A percentile compares a stretch with the other conserved stretches of the same genome.
These are phyloP conservation scores for Scaptomyza cyrtandrae DNA, from an alignment of 2,888 invertebrate species.

Conservation along the genomic window DNA sequence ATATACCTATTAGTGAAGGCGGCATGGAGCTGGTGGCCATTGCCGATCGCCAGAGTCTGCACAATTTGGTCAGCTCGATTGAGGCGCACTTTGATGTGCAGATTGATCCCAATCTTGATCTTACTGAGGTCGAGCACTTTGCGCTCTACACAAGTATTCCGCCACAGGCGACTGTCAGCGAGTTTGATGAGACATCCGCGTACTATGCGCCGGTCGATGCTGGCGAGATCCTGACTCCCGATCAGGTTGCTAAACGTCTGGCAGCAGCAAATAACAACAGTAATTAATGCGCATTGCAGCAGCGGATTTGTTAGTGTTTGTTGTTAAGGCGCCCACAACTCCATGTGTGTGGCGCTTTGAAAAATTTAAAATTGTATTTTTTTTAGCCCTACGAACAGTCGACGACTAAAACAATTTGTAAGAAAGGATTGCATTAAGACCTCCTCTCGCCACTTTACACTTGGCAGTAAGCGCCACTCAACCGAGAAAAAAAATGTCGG, in stretches of 20 bases:
- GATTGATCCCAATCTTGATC: slow-evolving; percentile 87
- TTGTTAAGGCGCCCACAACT: background rate
- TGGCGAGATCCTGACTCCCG: slow-evolving; percentile 87
- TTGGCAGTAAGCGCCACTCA: slow-evolving; percentile 32
- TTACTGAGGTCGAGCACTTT: slow-evolving; percentile 95
- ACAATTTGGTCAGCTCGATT: slow-evolving; percentile 81
- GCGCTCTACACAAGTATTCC: slow-evolving; percentile 94
- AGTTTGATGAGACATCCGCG: slow-evolving; percentile 94
- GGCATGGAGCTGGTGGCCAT: slow-evolving; percentile 87
- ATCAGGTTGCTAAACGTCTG: slow-evolving; percentile 83
- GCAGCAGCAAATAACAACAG: slow-evolving; percentile 79
- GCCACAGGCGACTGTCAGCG: slow-evolving; percentile 93
- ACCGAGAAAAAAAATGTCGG: background rate
- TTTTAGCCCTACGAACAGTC: slow-evolving; percentile 34
- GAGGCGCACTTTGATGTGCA: slow-evolving; percentile 84
- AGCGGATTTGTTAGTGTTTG: slow-evolving; percentile 39
- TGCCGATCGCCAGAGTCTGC: slow-evolving; percentile 84
- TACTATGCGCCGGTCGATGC: slow-evolving; percentile 94
- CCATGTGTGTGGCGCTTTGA: slow-evolving; percentile 4
- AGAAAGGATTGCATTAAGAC: background rate
- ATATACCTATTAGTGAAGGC: slow-evolving; percentile 84
- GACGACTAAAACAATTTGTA: slow-evolving; percentile 33
- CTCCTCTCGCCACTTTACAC: slow-evolving; percentile 31
- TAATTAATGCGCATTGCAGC: slow-evolving; percentile 45
- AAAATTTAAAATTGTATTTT: slow-evolving; percentile 16